Percentiles rank a stretch among this genome's conserved stretches.
These are phyloP conservation scores for Antitype chi DNA, from an alignment of 2,888 invertebrate genomes.

Conservation along the genomic window DNA sequence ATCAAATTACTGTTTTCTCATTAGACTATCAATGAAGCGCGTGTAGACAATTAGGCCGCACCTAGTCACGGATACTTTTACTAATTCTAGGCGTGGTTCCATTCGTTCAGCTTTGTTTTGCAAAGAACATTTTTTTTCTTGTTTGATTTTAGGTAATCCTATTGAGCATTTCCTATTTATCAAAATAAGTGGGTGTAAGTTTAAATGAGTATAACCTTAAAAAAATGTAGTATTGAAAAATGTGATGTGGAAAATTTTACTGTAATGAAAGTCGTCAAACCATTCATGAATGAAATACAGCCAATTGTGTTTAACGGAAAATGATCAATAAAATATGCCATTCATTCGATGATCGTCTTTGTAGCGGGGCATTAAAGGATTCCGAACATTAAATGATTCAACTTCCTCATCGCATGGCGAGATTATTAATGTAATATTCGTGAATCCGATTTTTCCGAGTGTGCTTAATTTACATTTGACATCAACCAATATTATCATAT, in stretches of 20 bases:
- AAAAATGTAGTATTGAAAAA: too few relatives aligned
- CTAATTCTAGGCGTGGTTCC: slow-evolving; percentile 35
- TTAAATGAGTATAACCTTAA: neutral
- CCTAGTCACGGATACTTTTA: slow-evolving; percentile 31
- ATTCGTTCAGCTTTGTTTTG: slow-evolving; percentile 7
- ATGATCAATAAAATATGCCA: slow-evolving; percentile 44
- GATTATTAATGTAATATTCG: slow-evolving; percentile 58
- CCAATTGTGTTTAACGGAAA: slow-evolving; percentile 35
- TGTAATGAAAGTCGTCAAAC: neutral
- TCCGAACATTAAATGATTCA: slow-evolving; percentile 43
- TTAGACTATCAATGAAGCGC: slow-evolving; percentile 42
- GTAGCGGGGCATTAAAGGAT: slow-evolving; percentile 50
- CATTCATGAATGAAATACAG: slow-evolving; percentile 21
- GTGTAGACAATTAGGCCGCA: slow-evolving; percentile 45
- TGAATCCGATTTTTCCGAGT: slow-evolving; percentile 37
- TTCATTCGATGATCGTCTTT: slow-evolving; percentile 52
- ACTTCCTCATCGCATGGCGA: slow-evolving; percentile 34
- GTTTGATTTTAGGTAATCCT: neutral
- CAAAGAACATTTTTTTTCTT: neutral
- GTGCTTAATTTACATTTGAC: slow-evolving; percentile 49
- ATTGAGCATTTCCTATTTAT: neutral
- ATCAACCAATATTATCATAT: slow-evolving; percentile 24
- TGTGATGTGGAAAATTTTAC: neutral
- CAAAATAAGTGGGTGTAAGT: neutral
- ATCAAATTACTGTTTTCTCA: slow-evolving; percentile 47